Conservation (phyloP, 2,113 vertebrate species). For the Datnioides undecimradiatus region DNA sequence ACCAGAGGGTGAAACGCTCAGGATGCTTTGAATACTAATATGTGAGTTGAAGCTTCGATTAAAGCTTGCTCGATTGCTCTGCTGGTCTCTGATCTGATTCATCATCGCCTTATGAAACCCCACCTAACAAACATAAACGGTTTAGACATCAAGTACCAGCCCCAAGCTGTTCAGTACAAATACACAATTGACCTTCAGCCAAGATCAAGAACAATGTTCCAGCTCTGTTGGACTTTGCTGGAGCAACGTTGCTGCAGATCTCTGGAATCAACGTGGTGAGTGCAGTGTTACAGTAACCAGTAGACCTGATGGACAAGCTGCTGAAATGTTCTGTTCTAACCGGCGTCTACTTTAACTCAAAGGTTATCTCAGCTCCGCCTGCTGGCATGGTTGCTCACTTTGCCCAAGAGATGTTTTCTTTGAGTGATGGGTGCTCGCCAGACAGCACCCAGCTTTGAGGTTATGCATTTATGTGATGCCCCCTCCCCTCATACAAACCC, state of each 20-base stretch:
- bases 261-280: background rate
- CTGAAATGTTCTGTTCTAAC: background rate
- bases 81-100: too few species aligned
- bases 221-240: background rate
- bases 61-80: too few species aligned
- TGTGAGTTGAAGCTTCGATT: too few species aligned
- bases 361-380: background rate
- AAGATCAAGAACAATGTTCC: too few species aligned
- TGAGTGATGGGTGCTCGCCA: background rate
- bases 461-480: background rate
- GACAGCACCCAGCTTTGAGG: conserved; percentile 18
- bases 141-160: too few species aligned
- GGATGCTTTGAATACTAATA: too few species aligned
- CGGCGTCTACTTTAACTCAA: background rate
- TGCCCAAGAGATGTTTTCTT: conserved; percentile 29
- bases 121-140: too few species aligned
- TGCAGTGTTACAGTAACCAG: background rate
- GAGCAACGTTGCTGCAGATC: background rate
- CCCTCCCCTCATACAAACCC: background rate
- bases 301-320: background rate
- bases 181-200: too few species aligned
- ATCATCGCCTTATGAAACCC: too few species aligned
- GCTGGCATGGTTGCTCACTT: background rate
- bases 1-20: too few species aligned
- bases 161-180: too few species aligned